Evolutionary conservation across 2,113 vertebrate species (phyloP), one percentile per base, ranked within the genome.

Genomic region (Parus major): DNA sequence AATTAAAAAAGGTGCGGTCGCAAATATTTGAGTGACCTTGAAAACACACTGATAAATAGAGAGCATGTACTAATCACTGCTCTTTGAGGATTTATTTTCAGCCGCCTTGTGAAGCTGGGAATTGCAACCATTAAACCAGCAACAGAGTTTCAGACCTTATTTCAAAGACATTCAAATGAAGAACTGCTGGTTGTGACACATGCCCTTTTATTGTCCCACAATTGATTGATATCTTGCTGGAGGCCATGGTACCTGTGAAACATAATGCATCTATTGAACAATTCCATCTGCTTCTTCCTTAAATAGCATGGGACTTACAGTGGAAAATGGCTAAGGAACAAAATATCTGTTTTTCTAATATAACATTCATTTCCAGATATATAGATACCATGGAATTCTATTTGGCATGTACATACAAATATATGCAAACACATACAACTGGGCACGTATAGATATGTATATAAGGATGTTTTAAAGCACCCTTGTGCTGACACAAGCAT

Each of bases 81-180:
- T 56, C 13, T 91, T 80, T 66, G 44, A 90, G 31, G 6, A 13
- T 80, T 78, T 90, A 52, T 83, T 92, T 95, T 93, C 59, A 95
- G 39, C 39, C 82, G 24, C 50, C 17, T 47, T 88, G 64, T 95
- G 68, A 96, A 81, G 84, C 33, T 81, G 56, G 8, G 71, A 95
- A 35, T 15, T 92, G 76, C 44, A 92, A 31, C 21, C 25, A 44
- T 31, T 83, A 66, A 63, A 83, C 13, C 17, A 46, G 33, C 31
- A 92, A 11, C 12, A 31, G 6, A 39, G 24, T 81, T 90, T 78
- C 64, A 88, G 71, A 88, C 93, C 85, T 90, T 7, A 60, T 90
- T 94, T 95, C 90, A 95, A 93, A 95, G 66, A 56, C 35, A 63
- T 90, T 76, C 35, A 90, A 64, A 96, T 93, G 35, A 95, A 88